Base-by-base conservation (phyloP, 2,113 vertebrate species). In the Xenopus tropicalis region DNA sequence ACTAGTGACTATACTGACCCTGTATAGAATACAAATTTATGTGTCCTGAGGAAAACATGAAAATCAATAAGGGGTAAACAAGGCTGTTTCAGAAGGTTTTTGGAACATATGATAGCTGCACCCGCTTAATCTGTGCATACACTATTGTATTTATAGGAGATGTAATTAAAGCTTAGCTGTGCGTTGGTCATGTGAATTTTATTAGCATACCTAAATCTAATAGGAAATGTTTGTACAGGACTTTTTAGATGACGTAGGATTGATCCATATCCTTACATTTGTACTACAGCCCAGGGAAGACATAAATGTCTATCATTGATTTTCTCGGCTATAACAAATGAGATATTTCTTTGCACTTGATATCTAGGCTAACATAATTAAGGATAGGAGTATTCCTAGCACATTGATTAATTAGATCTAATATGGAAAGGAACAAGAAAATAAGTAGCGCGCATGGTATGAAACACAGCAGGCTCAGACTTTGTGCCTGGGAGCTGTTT, bases 401-500 rank as follows among this genome's bases (percentile, higher is more conserved):
- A 84, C 82, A 79, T 72, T 78, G 81, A 89, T 88, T 89, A 89
- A 90, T 90, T 85, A 86, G 85, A 87, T 82, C 78, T 82, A 87
- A 87, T 84, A 83, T 80, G 80, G 77, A 81, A 80, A 79, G 79
- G 80, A 44, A 79, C 66, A 83, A 77, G 81, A 84, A 90, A 86
- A 85, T 84, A 83, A 89, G 81, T 86, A 84, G 79, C 85, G 77
- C 78, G 14, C 73, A 81, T 84, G 86, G 86, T 88, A 85, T 78
- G 83, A 86, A 87, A 85, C 83, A 82, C 87, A 89, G 86, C 86
- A 86, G 83, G 84, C 82, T 88, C 85, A 86, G 86, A 85, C 85
- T 87, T 88, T 89, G 82, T 90, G 88, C 84, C 74, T 79, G 42
- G 70, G 88, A 88, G 81, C 85, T 82, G 83, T 86, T 88, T 84